Conservation (phyloP, 1,140 invertebrate genomes). For the Lepidostoma basale region DNA sequence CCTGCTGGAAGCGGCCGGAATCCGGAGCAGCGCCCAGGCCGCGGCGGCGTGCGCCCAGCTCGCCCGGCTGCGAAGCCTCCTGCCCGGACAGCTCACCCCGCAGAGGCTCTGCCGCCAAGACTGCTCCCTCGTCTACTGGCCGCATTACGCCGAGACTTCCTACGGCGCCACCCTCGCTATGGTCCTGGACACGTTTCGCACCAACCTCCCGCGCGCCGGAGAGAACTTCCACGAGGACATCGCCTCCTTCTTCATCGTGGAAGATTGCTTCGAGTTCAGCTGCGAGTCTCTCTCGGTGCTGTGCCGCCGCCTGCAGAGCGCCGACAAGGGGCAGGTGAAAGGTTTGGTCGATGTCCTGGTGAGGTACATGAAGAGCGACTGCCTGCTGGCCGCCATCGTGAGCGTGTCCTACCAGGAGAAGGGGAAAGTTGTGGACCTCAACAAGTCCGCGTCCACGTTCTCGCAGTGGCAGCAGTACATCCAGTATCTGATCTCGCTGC, state of each 20-base stretch:
- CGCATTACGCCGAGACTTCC: constrained; percentile 50
- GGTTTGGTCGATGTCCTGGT: constrained; percentile 57
- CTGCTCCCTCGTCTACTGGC: constrained; percentile 48
- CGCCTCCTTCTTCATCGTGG: constrained; percentile 57
- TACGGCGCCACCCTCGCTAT: constrained; percentile 57
- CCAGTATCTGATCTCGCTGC: constrained; percentile 69
- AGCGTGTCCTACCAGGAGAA: constrained; percentile 47
- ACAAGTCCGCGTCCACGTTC: constrained; percentile 32
- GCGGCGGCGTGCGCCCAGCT: constrained; percentile 67
- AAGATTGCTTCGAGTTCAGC: constrained; percentile 60
- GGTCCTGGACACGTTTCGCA: constrained; percentile 59
- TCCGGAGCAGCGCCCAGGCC: constrained; percentile 49
- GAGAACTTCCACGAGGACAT: constrained; percentile 52
- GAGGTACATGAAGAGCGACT: constrained; percentile 63
- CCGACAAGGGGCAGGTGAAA: constrained; percentile 48
- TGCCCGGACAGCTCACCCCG: constrained; percentile 68
- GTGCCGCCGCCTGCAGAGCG: constrained; percentile 57
- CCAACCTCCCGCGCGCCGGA: constrained; percentile 59
- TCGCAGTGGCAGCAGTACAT: constrained; percentile 62
- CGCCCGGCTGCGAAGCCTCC: constrained; percentile 57
- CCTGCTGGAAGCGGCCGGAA: constrained; percentile 52
- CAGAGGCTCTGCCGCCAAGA: constrained; percentile 61
- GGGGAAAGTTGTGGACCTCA: constrained; percentile 47
- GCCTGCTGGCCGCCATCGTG: constrained; percentile 60
- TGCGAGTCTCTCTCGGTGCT: constrained; percentile 59